These are phyloP conservation scores for Chaenogobius annularis DNA, from an alignment of 2,113 vertebrate species.

Conservation along the genomic window DNA sequence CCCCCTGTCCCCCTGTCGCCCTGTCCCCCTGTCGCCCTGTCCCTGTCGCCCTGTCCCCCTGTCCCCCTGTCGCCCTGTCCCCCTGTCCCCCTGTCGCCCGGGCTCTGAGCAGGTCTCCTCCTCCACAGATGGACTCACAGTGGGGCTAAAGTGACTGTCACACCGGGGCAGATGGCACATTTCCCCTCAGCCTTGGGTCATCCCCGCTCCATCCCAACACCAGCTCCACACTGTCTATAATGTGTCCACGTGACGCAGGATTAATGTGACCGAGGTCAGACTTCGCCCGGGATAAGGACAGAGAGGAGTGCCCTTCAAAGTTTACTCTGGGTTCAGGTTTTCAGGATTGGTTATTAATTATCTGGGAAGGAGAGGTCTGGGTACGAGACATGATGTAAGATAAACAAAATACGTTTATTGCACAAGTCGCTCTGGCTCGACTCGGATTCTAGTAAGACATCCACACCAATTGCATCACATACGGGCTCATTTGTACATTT, in stretches of 20 bases:
- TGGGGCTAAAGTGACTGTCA: conserved; percentile 60
- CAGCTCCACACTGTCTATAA: background rate
- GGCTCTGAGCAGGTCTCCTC: conserved; percentile 27
- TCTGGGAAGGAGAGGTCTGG: no score
- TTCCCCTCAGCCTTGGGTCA: conserved; percentile 47
- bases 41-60: conserved; percentile 9
- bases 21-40: conserved; percentile 8
- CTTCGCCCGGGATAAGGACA: conserved; percentile 22
- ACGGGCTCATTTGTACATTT: no score
- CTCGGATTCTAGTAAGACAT: no score
- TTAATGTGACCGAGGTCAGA: conserved; percentile 30
- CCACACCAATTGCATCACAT: no score
- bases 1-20: background rate
- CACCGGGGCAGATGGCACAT: conserved; percentile 64
- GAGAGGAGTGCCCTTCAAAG: conserved; percentile 37
- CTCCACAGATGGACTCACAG: conserved; percentile 68
- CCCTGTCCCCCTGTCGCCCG: background rate
- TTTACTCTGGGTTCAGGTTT: background rate
- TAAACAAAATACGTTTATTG: no score
- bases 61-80: background rate
- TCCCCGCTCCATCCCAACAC: background rate
- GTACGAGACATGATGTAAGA: no score
- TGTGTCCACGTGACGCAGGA: conserved; percentile 13
- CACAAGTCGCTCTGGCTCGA: no score
- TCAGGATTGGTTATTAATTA: no score